Evolutionary conservation across 2,888 invertebrate genomes (phyloP), one percentile per base, ranked within the genome.

Genomic region (Anticlea derivata): DNA sequence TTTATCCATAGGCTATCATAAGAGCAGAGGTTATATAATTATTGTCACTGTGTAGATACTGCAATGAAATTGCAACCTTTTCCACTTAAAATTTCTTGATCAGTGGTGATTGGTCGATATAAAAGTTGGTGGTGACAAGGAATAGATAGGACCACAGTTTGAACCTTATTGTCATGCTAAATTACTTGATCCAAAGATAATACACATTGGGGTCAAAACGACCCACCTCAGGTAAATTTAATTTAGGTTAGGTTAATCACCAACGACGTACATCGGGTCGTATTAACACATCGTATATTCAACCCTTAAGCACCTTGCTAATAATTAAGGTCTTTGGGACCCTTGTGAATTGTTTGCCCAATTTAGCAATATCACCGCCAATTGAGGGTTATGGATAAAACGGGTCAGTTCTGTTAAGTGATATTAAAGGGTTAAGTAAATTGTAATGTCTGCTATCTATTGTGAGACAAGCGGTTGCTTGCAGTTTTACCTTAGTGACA

Each of bases 231-330:
- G 88, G 88, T 89, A 78, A 84, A 87, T 86, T 87, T 82, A 87
- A 88, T 84, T 80, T 77, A 74, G 81, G 79, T 79, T 75, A 77
- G 65, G 72, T 66, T 84, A 86, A 87, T 85, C 80, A 81, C 69
- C 65, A 65, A 61, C 73, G 86, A 83, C 83, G 75, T 70, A 75
- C 80, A 78, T 81, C 73, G 83, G 79, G 71, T 71, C 70, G 64
- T 80, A 87, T 87, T 87, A 88, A 83, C 88, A 87, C 85, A 71
- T 85, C 83, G 83, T 86, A 87, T 85, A 86, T 87, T 86, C 73
- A 80, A 83, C 83, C 86, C 83, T 75, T 76, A 80, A 87, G 81
- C 80, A 86, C 86, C 86, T 86, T 83, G 83, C 78, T 86, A 86
- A 86, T 88, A 87, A 88, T 86, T 86, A 84, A 83, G 87, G 82